A percentile compares a stretch with the other conserved stretches of the same genome.
These are phyloP conservation scores for Stegastes partitus DNA, from an alignment of 2,113 vertebrate species.

Conservation along the genomic window DNA sequence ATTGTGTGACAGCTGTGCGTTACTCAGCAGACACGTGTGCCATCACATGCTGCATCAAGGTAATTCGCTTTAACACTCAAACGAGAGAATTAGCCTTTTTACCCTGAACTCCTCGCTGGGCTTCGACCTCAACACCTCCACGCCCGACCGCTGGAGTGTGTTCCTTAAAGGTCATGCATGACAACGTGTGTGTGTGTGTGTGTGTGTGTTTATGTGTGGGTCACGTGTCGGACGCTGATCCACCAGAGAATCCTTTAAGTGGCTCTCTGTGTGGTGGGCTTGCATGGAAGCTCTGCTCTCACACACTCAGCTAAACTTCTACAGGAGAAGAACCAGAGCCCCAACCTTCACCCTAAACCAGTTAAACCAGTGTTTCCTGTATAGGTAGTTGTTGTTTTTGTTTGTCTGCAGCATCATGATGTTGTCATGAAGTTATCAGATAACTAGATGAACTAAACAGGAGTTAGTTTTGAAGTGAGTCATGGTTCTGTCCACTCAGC, in stretches of 20 bases:
- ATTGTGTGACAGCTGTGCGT: background rate
- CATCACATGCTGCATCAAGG: conserved; percentile 18
- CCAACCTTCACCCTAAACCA: too few relatives aligned
- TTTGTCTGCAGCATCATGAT: too few relatives aligned
- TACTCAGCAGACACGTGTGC: conserved; percentile 6
- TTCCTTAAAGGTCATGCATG: too few relatives aligned
- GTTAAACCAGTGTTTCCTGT: too few relatives aligned
- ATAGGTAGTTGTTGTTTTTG: too few relatives aligned
- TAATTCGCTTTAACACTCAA: conserved; percentile 21
- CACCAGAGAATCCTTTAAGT: conserved; percentile 66
- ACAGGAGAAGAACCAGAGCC: too few relatives aligned
- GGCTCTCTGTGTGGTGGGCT: conserved; percentile 35
- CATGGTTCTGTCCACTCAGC: too few relatives aligned
- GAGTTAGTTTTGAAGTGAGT: too few relatives aligned
- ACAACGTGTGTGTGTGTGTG: background rate
- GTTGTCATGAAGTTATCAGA: too few relatives aligned
- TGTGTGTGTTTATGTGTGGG: conserved; percentile 22
- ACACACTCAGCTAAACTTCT: background rate
- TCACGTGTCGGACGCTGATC: conserved; percentile 52
- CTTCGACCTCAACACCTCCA: background rate
- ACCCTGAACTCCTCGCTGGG: conserved; percentile 18
- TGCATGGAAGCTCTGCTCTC: background rate
- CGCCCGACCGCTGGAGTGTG: background rate
- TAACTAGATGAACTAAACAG: too few relatives aligned
- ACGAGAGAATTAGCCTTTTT: conserved; percentile 14